Percentiles rank a stretch among this genome's conserved stretches.
Evolutionary conservation across 2,797 vertebrate genomes (phyloP).

Genomic region (Manis javanica): DNA sequence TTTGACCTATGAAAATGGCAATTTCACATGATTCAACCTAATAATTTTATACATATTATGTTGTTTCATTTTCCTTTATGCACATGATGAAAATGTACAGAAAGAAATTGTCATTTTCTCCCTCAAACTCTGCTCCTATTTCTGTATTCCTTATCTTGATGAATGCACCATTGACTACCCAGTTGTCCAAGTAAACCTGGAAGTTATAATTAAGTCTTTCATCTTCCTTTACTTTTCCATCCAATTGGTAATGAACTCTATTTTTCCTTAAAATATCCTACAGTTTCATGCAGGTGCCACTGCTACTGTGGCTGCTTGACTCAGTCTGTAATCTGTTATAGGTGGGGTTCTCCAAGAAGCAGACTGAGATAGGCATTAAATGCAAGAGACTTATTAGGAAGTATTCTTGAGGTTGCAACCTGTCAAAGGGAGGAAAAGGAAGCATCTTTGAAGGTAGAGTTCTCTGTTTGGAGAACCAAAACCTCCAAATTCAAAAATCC

Average conservation of each 20-base stretch:
- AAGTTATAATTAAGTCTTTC: constrained; percentile 37
- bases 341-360: not conserved
- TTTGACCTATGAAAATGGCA: constrained; percentile 65
- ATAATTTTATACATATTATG: constrained; percentile 52
- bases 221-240: constrained; percentile 34
- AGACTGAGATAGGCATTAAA: not conserved
- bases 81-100: constrained; percentile 44
- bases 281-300: not conserved
- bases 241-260: not conserved
- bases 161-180: not conserved
- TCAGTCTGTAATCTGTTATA: constrained; percentile 22
- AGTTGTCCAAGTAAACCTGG: constrained; percentile 15
- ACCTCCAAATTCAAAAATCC: not conserved
- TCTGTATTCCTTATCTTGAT: not conserved
- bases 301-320: not conserved
- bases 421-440: not conserved
- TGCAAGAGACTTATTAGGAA: not conserved
- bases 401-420: not conserved
- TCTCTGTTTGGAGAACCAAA: not conserved
- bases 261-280: constrained; percentile 25
- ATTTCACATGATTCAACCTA: constrained; percentile 48
- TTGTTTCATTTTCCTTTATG: constrained; percentile 58
- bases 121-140: constrained; percentile 9
- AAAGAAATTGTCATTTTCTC: constrained; percentile 28
- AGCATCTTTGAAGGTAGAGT: not conserved